Conservation (phyloP, 2,888 invertebrate species). For the Spodoptera picta region DNA sequence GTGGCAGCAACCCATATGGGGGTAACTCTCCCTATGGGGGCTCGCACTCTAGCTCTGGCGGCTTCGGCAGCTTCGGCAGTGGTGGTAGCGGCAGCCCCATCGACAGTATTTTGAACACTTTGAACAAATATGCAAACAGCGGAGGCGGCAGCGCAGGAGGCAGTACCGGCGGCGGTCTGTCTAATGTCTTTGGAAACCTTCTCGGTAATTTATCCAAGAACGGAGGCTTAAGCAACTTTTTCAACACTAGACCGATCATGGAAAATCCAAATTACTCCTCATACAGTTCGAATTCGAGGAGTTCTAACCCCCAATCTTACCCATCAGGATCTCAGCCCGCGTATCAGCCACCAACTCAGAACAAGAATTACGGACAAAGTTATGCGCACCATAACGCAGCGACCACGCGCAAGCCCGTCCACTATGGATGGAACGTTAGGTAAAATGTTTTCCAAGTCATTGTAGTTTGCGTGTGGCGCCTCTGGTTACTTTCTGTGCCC, state of each 20-base stretch:
- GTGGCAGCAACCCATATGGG: conserved; percentile 52
- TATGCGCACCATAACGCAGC: conserved; percentile 71
- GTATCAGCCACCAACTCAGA: conserved; percentile 74
- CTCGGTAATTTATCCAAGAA: conserved; percentile 80
- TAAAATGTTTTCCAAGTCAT: conserved; percentile 69
- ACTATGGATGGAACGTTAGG: conserved; percentile 86
- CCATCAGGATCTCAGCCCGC: conserved; percentile 79
- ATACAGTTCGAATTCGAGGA: conserved; percentile 76
- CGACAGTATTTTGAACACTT: conserved; percentile 70
- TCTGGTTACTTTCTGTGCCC: conserved; percentile 54
- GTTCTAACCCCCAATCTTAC: conserved; percentile 79
- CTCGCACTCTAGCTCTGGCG: conserved; percentile 54
- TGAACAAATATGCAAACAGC: conserved; percentile 72
- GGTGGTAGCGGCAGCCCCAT: conserved; percentile 67
- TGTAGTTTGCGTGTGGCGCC: conserved; percentile 61
- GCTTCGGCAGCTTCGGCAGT: conserved; percentile 59
- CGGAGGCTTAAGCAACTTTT: conserved; percentile 69
- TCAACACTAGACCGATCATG: conserved; percentile 83
- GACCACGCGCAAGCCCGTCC: conserved; percentile 75
- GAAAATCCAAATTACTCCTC: conserved; percentile 83
- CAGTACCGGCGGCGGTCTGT: conserved; percentile 60
- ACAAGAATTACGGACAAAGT: conserved; percentile 76
- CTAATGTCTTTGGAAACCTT: conserved; percentile 69
- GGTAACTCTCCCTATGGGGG: conserved; percentile 59
- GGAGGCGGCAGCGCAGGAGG: conserved; percentile 31